Evolutionary conservation across 2,888 invertebrate genomes (phyloP), one percentile per base, ranked within the genome.

Genomic region (Pinctada fucata): DNA sequence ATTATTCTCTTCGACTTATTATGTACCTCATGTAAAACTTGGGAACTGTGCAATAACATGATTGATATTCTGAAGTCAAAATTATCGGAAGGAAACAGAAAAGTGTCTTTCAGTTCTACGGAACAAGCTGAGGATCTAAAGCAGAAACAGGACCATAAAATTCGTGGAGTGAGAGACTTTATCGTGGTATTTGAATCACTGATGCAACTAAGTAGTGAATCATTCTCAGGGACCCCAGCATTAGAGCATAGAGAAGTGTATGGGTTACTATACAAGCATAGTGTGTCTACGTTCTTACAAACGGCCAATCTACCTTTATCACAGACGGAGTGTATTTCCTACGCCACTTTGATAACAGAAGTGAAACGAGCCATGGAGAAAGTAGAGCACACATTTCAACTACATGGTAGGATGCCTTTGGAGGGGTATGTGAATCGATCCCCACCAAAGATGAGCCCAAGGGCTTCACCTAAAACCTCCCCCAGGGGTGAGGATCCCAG

Each of bases 1-100:
- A 88, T 90, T 82, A 84, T 91, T 13, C 77, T 91, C 50, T 75
- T 90, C 52, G 91, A 91, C 78, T 82, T 91, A n/a, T 80, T 89
- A 16, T 88, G 88, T 75, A 87, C 88, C 47, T 85, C 85, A 45
- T 87, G 89, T 69, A 82, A 80, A 64, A 82, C 87, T 0, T 90
- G 89, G 88, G 88, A 90, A 63, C 82, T 87, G 3, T 89, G 90
- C 75, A 87, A 83, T 80, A 88, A 86, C 79, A 78, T 91, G 77
- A 79, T 90, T 47, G 87, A 89, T 74, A 83, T 87, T 51, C 87
- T 89, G 77, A 87, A 86, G 50, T 58, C 76, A 3, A 68, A 71
- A 31, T 58, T 69, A 49, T 52, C 45, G 31, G 13, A 48, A 16
- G 65, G 70, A 65, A 51, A 70, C 4, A 65, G 50, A n/a, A 76